These are phyloP conservation scores for Apodemia duryi DNA, from an alignment of 2,888 invertebrate genomes.

Conservation along the genomic window DNA sequence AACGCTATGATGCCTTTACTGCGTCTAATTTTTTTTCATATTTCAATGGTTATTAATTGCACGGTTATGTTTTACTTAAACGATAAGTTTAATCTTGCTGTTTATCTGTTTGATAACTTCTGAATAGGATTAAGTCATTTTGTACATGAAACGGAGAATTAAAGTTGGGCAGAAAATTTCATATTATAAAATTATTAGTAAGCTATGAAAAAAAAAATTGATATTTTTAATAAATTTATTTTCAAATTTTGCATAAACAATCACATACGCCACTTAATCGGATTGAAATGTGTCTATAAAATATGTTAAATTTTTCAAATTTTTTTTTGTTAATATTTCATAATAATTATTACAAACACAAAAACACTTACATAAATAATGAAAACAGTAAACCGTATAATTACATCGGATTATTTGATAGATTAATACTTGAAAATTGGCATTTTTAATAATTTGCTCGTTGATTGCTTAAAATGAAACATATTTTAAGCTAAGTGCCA, in stretches of 20 bases:
- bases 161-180: not conserved
- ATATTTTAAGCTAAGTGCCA: conserved; percentile 49
- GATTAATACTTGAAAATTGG: not conserved
- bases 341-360: not conserved
- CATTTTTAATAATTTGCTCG: conserved; percentile 4
- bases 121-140: not conserved
- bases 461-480: conserved; percentile 22
- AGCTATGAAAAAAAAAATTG: not conserved
- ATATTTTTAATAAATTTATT: not conserved
- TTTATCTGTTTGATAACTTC: not conserved
- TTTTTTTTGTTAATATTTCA: not conserved
- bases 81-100: not conserved
- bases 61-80: not conserved
- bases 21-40: conserved; percentile 3
- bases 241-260: not conserved
- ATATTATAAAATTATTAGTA: not conserved
- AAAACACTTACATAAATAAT: not conserved
- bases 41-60: not conserved
- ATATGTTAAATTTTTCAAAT: not conserved
- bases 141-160: conserved; percentile 1
- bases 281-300: not conserved
- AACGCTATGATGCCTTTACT: not conserved
- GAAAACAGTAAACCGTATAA: not conserved
- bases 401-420: too few species aligned
- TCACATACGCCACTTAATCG: not conserved